Evolutionary conservation across 2,797 vertebrate genomes (phyloP).

Genomic region (Thripadectes ignobilis): DNA sequence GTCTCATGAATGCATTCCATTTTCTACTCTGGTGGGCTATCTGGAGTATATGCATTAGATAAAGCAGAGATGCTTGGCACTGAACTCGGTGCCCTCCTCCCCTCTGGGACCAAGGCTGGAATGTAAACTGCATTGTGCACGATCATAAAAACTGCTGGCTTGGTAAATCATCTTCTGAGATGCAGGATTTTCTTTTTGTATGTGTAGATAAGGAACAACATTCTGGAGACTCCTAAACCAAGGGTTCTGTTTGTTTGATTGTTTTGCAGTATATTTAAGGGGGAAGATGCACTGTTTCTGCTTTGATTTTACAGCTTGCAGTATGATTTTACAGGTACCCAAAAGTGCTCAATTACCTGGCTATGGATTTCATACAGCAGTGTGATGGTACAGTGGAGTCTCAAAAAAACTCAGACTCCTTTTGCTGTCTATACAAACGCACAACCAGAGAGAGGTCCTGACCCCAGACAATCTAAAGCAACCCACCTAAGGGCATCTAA

Average conservation of each 20-base stretch:
- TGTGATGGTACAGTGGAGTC: background rate
- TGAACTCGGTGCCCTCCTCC: background rate
- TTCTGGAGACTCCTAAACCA: background rate
- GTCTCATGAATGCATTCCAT: background rate
- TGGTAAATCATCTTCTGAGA: background rate
- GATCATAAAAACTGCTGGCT: background rate
- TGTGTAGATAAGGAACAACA: background rate
- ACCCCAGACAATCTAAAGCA: background rate
- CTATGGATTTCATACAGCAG: background rate
- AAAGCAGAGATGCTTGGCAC: background rate
- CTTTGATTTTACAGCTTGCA: background rate
- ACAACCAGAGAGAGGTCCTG: background rate
- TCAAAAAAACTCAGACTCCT: background rate
- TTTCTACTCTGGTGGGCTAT: background rate
- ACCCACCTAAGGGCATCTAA: background rate
- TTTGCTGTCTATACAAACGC: background rate
- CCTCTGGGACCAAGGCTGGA: background rate
- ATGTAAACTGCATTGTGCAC: background rate
- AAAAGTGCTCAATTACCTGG: background rate
- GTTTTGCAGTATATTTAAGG: background rate
- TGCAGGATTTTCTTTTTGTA: background rate
- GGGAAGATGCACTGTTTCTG: background rate
- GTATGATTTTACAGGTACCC: background rate
- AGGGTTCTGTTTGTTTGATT: background rate
- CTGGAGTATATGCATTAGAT: background rate